A percentile compares a stretch with the other conserved stretches of the same genome.
Evolutionary conservation across 2,113 vertebrate genomes (phyloP).

Genomic region (Melanotaenia duboulayi): DNA sequence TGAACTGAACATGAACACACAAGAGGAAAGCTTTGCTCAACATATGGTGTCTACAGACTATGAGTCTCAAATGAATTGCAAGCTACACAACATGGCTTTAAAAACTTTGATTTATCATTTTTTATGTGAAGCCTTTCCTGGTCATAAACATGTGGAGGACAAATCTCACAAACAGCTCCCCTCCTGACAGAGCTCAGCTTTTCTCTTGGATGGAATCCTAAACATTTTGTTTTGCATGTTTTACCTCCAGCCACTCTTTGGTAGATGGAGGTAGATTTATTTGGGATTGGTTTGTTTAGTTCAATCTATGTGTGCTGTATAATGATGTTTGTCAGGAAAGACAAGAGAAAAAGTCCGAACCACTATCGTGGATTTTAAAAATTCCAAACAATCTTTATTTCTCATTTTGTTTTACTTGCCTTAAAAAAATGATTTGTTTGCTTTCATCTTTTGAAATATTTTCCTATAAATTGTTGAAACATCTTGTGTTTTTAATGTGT

Average conservation of each 20-base stretch:
- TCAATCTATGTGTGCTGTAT: neutral
- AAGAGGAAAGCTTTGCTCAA: too few species aligned
- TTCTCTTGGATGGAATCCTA: too few species aligned
- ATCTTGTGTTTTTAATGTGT: slow-evolving; percentile 8
- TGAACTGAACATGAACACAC: too few species aligned
- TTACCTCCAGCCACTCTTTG: neutral
- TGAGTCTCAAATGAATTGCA: neutral
- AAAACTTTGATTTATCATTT: neutral
- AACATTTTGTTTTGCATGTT: neutral
- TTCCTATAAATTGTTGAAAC: neutral
- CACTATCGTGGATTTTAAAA: neutral
- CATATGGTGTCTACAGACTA: too few species aligned
- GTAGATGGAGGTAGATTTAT: neutral
- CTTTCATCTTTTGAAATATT: slow-evolving; percentile 9
- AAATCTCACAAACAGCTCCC: neutral
- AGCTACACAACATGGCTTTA: neutral
- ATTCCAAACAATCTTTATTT: too few species aligned
- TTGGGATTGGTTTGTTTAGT: neutral
- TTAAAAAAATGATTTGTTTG: too few species aligned
- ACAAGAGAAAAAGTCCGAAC: neutral
- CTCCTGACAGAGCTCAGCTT: too few species aligned
- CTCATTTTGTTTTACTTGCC: too few species aligned
- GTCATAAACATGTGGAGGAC: too few species aligned
- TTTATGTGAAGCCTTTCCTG: neutral
- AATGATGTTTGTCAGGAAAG: neutral